These are phyloP conservation scores for Tarsius wallacei DNA, from an alignment of 2,797 vertebrate species.

Conservation along the genomic window DNA sequence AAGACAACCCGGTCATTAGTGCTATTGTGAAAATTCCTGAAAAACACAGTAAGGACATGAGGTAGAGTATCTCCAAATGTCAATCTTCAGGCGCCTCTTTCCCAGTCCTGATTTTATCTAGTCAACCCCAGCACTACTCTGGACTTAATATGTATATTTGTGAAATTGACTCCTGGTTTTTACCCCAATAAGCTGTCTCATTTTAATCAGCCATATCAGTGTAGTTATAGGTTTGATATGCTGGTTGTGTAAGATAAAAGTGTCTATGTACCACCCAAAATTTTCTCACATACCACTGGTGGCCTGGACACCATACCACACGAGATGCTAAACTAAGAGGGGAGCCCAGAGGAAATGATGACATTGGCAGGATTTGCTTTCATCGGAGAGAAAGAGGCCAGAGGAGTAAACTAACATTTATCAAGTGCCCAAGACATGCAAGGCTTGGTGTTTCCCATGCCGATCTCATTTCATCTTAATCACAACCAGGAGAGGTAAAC, in stretches of 20 bases:
- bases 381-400: neutral
- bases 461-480: neutral
- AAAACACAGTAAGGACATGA: rapidly evolving
- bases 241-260: neutral
- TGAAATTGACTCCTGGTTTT: neutral
- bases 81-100: rapidly evolving
- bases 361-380: rapidly evolving
- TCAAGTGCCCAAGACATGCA: neutral
- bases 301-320: rapidly evolving
- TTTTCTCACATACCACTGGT: neutral
- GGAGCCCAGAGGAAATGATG: rapidly evolving
- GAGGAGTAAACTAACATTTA: rapidly evolving
- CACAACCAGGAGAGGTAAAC: neutral
- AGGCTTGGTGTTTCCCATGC: neutral
- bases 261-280: rapidly evolving
- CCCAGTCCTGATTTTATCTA: neutral
- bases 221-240: neutral
- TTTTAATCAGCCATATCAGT: neutral
- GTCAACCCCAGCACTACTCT: rapidly evolving
- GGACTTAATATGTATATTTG: rapidly evolving
- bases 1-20: neutral
- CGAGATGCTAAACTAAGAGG: rapidly evolving
- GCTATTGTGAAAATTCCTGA: neutral
- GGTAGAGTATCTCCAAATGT: neutral
- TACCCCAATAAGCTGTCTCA: neutral